Evolutionary conservation across 2,113 vertebrate genomes (phyloP).

Genomic region (Amblyornis subalaris): DNA sequence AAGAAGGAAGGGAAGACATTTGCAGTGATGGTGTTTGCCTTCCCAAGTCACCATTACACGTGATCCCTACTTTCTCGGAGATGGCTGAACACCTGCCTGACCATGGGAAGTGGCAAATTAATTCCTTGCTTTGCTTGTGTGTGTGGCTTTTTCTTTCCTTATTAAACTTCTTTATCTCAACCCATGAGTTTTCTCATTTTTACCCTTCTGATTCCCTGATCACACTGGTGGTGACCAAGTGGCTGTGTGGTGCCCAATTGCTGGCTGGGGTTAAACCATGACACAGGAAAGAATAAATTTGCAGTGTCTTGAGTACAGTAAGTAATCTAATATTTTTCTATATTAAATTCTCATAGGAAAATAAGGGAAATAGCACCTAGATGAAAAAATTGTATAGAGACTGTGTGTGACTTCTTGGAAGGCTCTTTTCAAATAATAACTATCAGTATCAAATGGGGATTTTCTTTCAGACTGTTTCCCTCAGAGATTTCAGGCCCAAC

Average conservation of each 20-base stretch:
- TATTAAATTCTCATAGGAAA: neutral
- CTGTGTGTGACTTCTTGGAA: neutral
- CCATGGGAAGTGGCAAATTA: neutral
- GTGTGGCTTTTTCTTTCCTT: neutral
- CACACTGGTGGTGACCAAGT: accelerated
- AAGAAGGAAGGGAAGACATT: neutral
- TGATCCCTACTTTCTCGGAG: neutral
- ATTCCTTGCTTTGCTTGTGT: neutral
- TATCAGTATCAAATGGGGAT: neutral
- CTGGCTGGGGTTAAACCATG: neutral
- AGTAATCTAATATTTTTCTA: neutral
- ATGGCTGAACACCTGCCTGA: neutral
- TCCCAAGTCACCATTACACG: neutral
- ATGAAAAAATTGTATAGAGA: neutral
- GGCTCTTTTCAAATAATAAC: neutral
- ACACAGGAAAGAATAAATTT: neutral
- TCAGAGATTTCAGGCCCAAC: neutral
- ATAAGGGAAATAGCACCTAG: neutral
- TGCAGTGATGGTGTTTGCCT: neutral
- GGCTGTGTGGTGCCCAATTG: neutral
- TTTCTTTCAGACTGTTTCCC: neutral
- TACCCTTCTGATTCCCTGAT: accelerated
- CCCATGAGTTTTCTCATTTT: neutral
- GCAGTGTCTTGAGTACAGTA: neutral
- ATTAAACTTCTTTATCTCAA: neutral